These are phyloP conservation scores for Eurypyga helias DNA, from an alignment of 2,113 vertebrate species.

Conservation along the genomic window DNA sequence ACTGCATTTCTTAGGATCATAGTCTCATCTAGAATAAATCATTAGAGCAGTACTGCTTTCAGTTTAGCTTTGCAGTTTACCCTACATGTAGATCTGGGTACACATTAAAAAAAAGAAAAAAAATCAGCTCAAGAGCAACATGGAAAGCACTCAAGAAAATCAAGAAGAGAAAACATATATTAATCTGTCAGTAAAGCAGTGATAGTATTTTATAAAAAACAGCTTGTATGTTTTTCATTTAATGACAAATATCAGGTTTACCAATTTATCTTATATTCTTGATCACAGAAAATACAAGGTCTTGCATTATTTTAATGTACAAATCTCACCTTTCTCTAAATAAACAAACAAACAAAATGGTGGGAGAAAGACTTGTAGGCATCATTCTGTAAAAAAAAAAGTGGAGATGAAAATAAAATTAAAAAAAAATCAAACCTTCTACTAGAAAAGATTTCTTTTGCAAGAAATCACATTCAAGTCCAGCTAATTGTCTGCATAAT, in stretches of 20 bases:
- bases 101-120: neutral
- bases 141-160: neutral
- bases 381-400: neutral
- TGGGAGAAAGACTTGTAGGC: neutral
- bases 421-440: neutral
- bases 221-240: neutral
- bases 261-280: neutral
- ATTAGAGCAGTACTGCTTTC: neutral
- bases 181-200: neutral
- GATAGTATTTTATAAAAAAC: neutral
- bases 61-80: neutral
- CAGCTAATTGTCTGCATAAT: neutral
- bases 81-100: neutral
- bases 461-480: neutral
- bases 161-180: neutral
- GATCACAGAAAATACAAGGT: neutral
- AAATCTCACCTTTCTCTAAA: neutral
- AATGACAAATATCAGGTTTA: neutral
- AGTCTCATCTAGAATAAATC: neutral
- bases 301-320: neutral
- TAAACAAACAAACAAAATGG: neutral
- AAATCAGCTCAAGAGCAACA: neutral
- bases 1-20: neutral
- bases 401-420: accelerated
- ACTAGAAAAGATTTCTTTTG: neutral